These are phyloP conservation scores for Meloe dianella DNA, from an alignment of 2,888 invertebrate species.

Conservation along the genomic window DNA sequence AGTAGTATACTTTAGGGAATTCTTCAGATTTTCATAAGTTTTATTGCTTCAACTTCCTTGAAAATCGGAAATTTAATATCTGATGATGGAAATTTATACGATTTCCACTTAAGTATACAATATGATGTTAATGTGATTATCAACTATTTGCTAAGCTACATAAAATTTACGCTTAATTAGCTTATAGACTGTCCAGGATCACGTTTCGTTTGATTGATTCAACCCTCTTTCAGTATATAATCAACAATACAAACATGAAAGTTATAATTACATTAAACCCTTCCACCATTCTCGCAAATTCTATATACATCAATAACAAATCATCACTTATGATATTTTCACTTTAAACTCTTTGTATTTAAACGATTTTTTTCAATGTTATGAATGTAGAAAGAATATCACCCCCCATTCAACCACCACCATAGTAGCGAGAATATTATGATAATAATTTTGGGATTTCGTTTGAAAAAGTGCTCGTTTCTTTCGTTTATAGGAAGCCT, in stretches of 20 bases:
- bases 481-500: slow-evolving; percentile 21
- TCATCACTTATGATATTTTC: slow-evolving; percentile 14
- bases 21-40: not conserved
- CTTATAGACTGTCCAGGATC: slow-evolving; percentile 16
- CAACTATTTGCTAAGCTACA: not conserved
- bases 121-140: not conserved
- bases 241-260: slow-evolving; percentile 33
- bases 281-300: not conserved
- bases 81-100: not conserved
- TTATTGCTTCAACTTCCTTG: not conserved
- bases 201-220: slow-evolving; percentile 34
- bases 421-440: slow-evolving; percentile 36
- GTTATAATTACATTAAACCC: slow-evolving; percentile 28
- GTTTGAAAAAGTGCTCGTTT: slow-evolving; percentile 35
- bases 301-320: not conserved
- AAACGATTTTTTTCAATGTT: slow-evolving; percentile 32
- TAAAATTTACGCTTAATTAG: not conserved
- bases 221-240: slow-evolving; percentile 26
- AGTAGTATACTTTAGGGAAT: not conserved
- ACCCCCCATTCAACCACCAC: slow-evolving; percentile 33
- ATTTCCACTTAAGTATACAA: not conserved
- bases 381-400: slow-evolving; percentile 40
- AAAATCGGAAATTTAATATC: not conserved
- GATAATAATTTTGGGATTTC: slow-evolving; percentile 41
- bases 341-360: slow-evolving; percentile 25